These are phyloP conservation scores for Melitaea cinxia DNA, from an alignment of 1,140 invertebrate species.

Conservation along the genomic window DNA sequence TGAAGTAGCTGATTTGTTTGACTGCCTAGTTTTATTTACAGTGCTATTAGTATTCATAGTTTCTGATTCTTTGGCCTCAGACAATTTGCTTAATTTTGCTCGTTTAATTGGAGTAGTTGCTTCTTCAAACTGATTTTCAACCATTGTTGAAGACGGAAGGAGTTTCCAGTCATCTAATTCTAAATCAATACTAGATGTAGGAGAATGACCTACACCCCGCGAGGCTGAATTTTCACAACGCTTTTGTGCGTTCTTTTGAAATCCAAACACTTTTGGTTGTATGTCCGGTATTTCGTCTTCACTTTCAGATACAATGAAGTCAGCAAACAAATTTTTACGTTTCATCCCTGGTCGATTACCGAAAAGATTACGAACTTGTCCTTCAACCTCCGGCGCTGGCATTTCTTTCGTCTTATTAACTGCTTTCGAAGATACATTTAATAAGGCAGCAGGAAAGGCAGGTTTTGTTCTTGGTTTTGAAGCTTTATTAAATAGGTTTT, in stretches of 20 bases:
- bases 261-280: conserved; percentile 60
- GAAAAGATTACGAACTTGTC: conserved; percentile 60
- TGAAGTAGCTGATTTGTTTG: conserved; percentile 35
- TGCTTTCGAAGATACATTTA: conserved; percentile 60
- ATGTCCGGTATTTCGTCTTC: conserved; percentile 71
- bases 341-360: conserved; percentile 54
- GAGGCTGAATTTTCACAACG: conserved; percentile 35
- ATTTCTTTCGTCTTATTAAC: conserved; percentile 58
- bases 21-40: conserved; percentile 38
- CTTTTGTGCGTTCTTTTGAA: conserved; percentile 47
- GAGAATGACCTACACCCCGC: conserved; percentile 41
- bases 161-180: conserved; percentile 69
- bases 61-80: conserved; percentile 41
- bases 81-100: conserved; percentile 47
- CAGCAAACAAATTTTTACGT: conserved; percentile 66
- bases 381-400: conserved; percentile 38
- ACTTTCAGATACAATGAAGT: conserved; percentile 68
- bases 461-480: conserved; percentile 49
- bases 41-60: conserved; percentile 22
- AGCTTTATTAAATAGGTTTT: conserved; percentile 53
- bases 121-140: conserved; percentile 58
- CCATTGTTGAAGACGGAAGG: conserved; percentile 72
- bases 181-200: conserved; percentile 59
- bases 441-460: conserved; percentile 56
- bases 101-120: conserved; percentile 50